Percentiles rank a stretch among this genome's conserved stretches.
These are phyloP conservation scores for Thaumetopoea pityocampa DNA, from an alignment of 1,140 invertebrate genomes.

Conservation along the genomic window DNA sequence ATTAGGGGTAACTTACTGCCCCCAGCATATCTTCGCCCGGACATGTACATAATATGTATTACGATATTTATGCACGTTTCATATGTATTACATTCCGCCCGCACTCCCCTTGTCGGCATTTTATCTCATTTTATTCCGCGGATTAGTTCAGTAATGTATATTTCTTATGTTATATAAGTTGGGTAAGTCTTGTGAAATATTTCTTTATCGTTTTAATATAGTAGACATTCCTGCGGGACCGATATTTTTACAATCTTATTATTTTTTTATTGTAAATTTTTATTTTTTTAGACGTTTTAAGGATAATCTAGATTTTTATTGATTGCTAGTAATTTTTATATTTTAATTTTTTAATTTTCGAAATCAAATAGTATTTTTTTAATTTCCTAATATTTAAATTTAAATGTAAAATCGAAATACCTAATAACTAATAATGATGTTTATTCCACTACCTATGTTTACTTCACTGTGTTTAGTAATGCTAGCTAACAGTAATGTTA, in stretches of 20 bases:
- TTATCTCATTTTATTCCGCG: constrained; percentile 20
- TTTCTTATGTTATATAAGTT: constrained; percentile 38
- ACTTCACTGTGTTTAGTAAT: too few species aligned
- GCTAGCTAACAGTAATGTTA: too few species aligned
- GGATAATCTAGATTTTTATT: constrained; percentile 46
- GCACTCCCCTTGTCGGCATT: constrained; percentile 49
- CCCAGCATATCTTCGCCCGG: too few species aligned
- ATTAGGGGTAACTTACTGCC: too few species aligned
- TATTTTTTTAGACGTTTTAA: constrained; percentile 67
- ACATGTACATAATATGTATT: too few species aligned
- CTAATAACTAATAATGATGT: too few species aligned
- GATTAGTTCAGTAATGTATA: constrained; percentile 33
- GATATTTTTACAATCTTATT: constrained; percentile 58
- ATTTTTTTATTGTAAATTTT: constrained; percentile 63
- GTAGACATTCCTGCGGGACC: constrained; percentile 56
- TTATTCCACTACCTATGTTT: too few species aligned
- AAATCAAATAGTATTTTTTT: too few species aligned
- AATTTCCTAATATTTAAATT: too few species aligned
- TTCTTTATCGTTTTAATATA: constrained; percentile 50
- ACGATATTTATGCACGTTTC: too few species aligned
- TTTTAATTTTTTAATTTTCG: constrained; percentile 52
- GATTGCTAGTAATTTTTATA: constrained; percentile 36
- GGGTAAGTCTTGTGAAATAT: constrained; percentile 50
- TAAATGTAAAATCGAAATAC: too few species aligned
- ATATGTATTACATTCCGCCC: constrained; percentile 39